phyloP scores from a whole-genome alignment of 2,888 invertebrate species.

The Eupithecia abbreviata region DNA sequence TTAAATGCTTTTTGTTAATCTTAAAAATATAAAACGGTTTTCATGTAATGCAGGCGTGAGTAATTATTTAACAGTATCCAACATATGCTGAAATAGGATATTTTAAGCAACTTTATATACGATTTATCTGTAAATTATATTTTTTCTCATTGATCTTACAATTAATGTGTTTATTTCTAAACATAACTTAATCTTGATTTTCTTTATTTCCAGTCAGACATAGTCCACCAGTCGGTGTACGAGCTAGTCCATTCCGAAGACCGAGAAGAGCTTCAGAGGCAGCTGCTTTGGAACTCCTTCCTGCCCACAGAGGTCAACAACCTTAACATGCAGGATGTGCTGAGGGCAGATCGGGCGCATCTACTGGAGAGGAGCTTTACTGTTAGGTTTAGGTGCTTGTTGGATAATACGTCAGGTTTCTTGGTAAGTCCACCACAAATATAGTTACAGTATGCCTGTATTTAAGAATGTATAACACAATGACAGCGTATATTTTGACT shows the following conservation, averaged over 20 bases:
- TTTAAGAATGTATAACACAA: too few relatives aligned
- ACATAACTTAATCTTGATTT: background rate
- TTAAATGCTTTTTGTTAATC: too few relatives aligned
- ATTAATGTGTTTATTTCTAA: slow-evolving; percentile 3
- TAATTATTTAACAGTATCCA: background rate
- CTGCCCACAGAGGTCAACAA: slow-evolving; percentile 91
- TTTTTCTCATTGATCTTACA: background rate
- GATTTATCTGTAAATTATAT: too few relatives aligned
- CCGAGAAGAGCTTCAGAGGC: slow-evolving; percentile 97
- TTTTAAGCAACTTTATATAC: too few relatives aligned
- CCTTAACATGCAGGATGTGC: slow-evolving; percentile 91
- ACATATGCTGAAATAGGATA: background rate
- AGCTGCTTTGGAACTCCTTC: slow-evolving; percentile 97
- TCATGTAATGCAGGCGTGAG: too few relatives aligned
- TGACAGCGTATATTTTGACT: too few relatives aligned
- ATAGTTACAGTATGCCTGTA: background rate
- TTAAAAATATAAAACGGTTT: too few relatives aligned
- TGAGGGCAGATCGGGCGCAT: slow-evolving; percentile 94
- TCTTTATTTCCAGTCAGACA: slow-evolving; percentile 93
- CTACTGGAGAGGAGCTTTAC: slow-evolving; percentile 98
- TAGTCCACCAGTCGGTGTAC: slow-evolving; percentile 99
- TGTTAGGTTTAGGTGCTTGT: slow-evolving; percentile 98
- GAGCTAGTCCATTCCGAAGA: slow-evolving; percentile 99
- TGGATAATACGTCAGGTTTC: slow-evolving; percentile 99
- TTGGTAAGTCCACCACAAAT: slow-evolving; percentile 87